A percentile compares a stretch with the other conserved stretches of the same genome.
phyloP scores from a whole-genome alignment of 2,888 invertebrate genomes.

The Idaea straminata region DNA sequence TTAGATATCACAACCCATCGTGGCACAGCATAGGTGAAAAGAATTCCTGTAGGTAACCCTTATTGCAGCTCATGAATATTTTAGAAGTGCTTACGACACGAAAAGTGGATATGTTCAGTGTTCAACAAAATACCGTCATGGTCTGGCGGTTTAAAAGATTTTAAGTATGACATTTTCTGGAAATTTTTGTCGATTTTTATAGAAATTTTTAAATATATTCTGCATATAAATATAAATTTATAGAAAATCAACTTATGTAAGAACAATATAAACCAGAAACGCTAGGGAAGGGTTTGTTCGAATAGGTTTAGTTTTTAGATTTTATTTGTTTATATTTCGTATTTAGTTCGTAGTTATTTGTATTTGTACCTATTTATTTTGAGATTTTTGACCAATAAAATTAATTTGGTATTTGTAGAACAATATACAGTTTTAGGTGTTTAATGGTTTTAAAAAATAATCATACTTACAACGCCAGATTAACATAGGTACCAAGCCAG shows the following conservation, averaged over 20 bases:
- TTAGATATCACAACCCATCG: conserved; percentile 55
- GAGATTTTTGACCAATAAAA: no score
- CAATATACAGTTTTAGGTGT: no score
- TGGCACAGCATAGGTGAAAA: conserved; percentile 39
- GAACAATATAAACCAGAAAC: neutral
- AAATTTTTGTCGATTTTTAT: neutral
- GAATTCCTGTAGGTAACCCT: conserved; percentile 47
- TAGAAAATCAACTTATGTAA: neutral
- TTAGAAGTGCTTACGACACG: conserved; percentile 54
- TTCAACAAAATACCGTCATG: conserved; percentile 31
- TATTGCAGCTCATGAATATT: conserved; percentile 68
- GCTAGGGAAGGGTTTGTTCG: no score
- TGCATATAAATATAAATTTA: neutral
- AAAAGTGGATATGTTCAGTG: conserved; percentile 50
- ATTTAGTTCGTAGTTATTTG: no score
- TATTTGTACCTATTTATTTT: no score
- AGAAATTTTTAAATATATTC: neutral
- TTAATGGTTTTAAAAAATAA: no score
- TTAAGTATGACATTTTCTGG: neutral
- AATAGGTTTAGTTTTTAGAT: no score
- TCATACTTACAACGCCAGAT: no score
- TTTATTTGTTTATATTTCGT: no score
- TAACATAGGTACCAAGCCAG: no score
- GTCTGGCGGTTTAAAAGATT: neutral
- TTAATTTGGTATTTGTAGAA: no score